Percentiles rank a stretch among this genome's conserved stretches.
Evolutionary conservation across 2,113 vertebrate species (phyloP).

Genomic region (Phoxinus phoxinus): DNA sequence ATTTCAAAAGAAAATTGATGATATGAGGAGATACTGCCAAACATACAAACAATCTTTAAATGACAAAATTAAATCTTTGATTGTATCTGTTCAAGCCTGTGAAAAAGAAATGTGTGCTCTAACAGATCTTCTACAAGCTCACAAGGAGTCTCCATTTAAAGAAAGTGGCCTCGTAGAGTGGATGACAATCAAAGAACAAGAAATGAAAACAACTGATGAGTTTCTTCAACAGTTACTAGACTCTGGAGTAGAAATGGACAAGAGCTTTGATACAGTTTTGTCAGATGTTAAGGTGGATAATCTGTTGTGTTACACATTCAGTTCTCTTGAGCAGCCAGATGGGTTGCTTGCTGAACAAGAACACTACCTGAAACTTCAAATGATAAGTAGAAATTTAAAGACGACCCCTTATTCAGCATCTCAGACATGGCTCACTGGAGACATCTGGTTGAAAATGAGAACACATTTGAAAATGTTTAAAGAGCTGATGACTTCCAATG

Average conservation of each 20-base stretch:
- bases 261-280: not conserved
- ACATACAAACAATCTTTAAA: not conserved
- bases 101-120: not conserved
- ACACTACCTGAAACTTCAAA: not conserved
- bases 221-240: not conserved
- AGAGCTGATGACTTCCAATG: not conserved
- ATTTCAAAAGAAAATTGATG: not conserved
- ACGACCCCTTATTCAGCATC: not conserved
- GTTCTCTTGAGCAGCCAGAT: not conserved
- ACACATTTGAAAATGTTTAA: not conserved
- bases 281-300: not conserved
- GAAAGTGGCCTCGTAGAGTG: not conserved
- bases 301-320: not conserved
- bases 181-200: slow-evolving; percentile 5
- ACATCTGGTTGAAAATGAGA: too few species aligned
- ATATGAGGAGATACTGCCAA: not conserved
- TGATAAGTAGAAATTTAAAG: not conserved
- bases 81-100: not conserved
- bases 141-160: not conserved
- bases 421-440: not conserved
- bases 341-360: not conserved
- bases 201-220: not conserved
- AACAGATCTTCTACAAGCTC: slow-evolving; percentile 4
- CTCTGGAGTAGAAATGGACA: not conserved
- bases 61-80: not conserved